Evolutionary conservation across 2,113 vertebrate genomes (phyloP), one percentile per base, ranked within the genome.

Genomic region (Hylia prasina): DNA sequence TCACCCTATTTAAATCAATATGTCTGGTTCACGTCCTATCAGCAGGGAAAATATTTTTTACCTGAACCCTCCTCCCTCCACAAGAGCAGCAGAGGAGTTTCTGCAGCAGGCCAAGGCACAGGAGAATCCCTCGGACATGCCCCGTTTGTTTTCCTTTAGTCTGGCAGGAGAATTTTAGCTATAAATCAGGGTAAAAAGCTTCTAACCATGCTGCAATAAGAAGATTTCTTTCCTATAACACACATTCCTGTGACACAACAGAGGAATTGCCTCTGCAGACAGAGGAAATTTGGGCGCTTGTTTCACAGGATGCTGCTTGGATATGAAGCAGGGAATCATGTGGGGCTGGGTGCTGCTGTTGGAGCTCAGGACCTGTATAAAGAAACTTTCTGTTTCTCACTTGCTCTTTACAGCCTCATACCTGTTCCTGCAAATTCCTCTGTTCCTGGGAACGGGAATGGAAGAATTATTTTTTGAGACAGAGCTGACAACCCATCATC

Each of bases 11-110:
- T 45, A 19, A 65, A 39, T 33, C 72, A 6, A 8, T 13, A 0
- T 1, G 3, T 50, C 60, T 22, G 24, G 3, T 63, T 77, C 57
- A 4, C 1, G 4, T 17, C 56, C 66, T 47, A 1, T 9, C 58
- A 48, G 45, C 71, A 63, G 22, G 40, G 24, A 45, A 64, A 48
- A 33, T 31, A 2, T n/a, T 47, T 47, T 48, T 17, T 35, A 47
- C 48, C 53, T 13, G 33, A 24, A 1, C 19, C 9, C 47, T 61
- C 54, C 40, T 71, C 48, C 4, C 10, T 5, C 2, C 63, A 8
- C 10, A 5, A 9, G 30, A 15, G 65, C 35, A 54, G 79, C 42
- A 28, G n/a, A 61, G 39, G 39, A 45, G 56, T 28, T 21, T 58
- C 47, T 42, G 13, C 78, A 37, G 64, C 35, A 51, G n/a, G 50